phyloP scores from a whole-genome alignment of 2,113 vertebrate species.

The Neogobius melanostomus region DNA sequence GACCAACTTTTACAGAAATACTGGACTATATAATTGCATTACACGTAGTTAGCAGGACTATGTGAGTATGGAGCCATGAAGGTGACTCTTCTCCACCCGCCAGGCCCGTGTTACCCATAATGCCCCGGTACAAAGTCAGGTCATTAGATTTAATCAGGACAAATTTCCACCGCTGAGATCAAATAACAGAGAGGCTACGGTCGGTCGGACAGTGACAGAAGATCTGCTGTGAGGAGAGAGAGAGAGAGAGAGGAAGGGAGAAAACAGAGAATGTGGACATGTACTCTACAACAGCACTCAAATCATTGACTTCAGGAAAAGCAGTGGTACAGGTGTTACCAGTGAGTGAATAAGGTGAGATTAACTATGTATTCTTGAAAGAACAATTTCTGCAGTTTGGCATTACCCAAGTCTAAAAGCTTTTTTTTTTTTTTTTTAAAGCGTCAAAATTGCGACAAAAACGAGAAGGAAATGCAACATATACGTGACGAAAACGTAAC shows the following conservation, averaged over 20 bases:
- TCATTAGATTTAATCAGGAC: slow-evolving; percentile 48
- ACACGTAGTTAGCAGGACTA: no score
- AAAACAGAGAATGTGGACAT: background rate
- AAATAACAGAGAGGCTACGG: slow-evolving; percentile 17
- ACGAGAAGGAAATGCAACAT: no score
- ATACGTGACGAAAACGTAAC: no score
- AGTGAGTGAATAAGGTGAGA: no score
- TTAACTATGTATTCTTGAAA: no score
- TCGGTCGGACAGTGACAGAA: slow-evolving; percentile 18
- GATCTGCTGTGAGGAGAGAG: slow-evolving; percentile 26
- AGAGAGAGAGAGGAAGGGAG: background rate
- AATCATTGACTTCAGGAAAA: no score
- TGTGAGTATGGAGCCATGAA: slow-evolving; percentile 5
- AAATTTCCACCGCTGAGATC: slow-evolving; percentile 57
- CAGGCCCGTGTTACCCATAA: slow-evolving; percentile 30
- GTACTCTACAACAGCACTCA: no score
- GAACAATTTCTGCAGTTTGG: no score
- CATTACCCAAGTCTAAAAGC: no score
- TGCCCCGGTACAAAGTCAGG: slow-evolving; percentile 14
- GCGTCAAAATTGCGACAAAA: no score
- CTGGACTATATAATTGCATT: background rate
- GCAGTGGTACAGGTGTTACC: no score
- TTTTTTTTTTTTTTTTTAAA: no score
- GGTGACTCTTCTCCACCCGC: slow-evolving; percentile 34
- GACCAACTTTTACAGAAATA: background rate